Evolutionary conservation across 2,888 invertebrate genomes (phyloP), one percentile per base, ranked within the genome.

Genomic region (Disparrhopalites patrizii): DNA sequence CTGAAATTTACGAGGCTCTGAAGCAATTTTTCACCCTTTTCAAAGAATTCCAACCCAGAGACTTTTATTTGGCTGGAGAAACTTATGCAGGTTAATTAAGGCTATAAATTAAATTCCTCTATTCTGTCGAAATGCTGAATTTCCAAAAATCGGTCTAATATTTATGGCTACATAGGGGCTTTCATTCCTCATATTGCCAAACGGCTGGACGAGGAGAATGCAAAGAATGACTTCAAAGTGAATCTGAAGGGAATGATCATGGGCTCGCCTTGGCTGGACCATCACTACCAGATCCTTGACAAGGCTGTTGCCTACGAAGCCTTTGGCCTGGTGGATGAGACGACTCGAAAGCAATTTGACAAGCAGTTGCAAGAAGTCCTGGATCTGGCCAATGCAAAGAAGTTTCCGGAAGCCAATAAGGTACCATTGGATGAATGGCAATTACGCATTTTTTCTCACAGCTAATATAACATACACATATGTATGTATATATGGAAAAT

Each of bases 271-370:
- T 79, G 89, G 0, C 85, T 86, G 67, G 91, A 91, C 79, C 4
- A n/a, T n/a, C n/a, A n/a, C n/a, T 13, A 13, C n/a, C n/a, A n/a
- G n/a, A n/a, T n/a, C n/a, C n/a, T n/a, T 8, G 91, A 91, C 0
- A 81, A 84, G 85, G 88, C 1, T 87, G n/a, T 88, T 76, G 90
- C 90, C 79, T 82, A 91, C 60, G 89, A 89, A 76, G 88, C 91
- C 77, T 79, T 88, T 61, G 91, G 91, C 0, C 80, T 89, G 20
- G 81, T 88, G 68, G 88, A 87, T 78, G 80, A n/a, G n/a, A n/a
- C n/a, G n/a, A n/a, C n/a, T n/a, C n/a, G n/a, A n/a, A n/a, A n/a
- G n/a, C n/a, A n/a, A 81, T 70, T 86, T 85, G 76, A 85, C 85
- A 1, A 82, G 82, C 64, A 78, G 66, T 88, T 90, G 78, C 78